Conservation (phyloP, 2,797 vertebrate genomes). For the Myotis planiceps region DNA sequence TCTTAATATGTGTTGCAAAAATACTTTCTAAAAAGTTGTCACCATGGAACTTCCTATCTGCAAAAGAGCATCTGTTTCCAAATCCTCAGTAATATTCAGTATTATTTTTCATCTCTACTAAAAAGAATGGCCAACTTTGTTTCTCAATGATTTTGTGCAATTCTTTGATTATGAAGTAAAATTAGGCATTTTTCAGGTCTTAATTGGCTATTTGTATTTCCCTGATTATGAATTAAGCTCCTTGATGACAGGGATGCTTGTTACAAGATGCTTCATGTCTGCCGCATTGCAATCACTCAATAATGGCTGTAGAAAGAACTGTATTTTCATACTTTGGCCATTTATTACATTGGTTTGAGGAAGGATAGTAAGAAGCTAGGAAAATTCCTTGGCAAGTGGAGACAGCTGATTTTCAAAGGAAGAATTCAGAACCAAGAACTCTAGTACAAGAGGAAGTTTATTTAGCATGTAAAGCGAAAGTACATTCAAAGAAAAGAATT, state of each 20-base stretch:
- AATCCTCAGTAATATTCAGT: not conserved
- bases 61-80: not conserved
- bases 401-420: not conserved
- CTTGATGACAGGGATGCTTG: not conserved
- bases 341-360: not conserved
- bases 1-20: not conserved
- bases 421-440: not conserved
- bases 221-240: not conserved
- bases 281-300: not conserved
- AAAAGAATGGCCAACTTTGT: not conserved
- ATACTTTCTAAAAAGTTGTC: not conserved
- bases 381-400: not conserved
- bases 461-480: not conserved
- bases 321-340: not conserved
- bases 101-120: conserved; percentile 29
- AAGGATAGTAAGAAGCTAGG: not conserved
- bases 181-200: not conserved
- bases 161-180: conserved; percentile 12
- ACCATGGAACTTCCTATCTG: not conserved
- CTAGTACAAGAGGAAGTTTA: not conserved
- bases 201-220: not conserved
- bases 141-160: not conserved
- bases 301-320: not conserved
- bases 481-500: not conserved
- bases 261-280: not conserved